phyloP scores from a whole-genome alignment of 2,888 invertebrate genomes.

The Mythimna pallens region DNA sequence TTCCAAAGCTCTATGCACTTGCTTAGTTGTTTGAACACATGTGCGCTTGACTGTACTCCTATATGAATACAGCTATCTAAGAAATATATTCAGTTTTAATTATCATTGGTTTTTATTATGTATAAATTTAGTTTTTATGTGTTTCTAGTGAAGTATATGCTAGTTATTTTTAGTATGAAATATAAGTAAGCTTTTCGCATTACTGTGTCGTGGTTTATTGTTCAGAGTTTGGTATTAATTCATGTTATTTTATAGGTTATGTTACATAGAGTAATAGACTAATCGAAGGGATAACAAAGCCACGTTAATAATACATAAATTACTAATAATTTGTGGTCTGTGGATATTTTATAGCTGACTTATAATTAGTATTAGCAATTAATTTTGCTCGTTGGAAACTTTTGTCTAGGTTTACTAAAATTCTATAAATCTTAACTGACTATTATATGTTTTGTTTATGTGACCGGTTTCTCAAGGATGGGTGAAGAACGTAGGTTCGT shows the following conservation, averaged over 20 bases:
- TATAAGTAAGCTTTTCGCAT: constrained; percentile 26
- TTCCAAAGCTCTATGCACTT: constrained; percentile 11
- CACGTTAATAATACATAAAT: constrained; percentile 14
- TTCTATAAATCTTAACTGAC: background rate
- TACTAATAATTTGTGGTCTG: constrained; percentile 9
- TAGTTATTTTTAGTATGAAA: constrained; percentile 30
- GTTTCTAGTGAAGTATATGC: constrained; percentile 28
- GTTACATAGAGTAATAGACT: constrained; percentile 16
- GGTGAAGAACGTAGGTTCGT: constrained; percentile 12
- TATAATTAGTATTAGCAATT: constrained; percentile 20
- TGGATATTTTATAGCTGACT: constrained; percentile 24
- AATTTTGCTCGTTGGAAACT: background rate
- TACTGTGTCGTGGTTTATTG: constrained; percentile 19
- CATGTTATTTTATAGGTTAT: constrained; percentile 37
- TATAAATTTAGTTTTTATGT: constrained; percentile 56
- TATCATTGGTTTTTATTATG: constrained; percentile 73
- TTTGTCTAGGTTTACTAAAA: background rate
- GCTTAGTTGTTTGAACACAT: constrained; percentile 7
- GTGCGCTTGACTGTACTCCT: constrained; percentile 42
- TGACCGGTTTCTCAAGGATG: constrained; percentile 31
- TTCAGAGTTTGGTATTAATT: constrained; percentile 22
- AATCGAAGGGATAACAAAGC: constrained; percentile 29
- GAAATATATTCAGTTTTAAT: constrained; percentile 74
- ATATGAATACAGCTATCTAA: constrained; percentile 76
- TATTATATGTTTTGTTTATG: background rate